These are phyloP conservation scores for Notospermus geniculatus DNA, from an alignment of 1,140 invertebrate genomes.

Conservation along the genomic window DNA sequence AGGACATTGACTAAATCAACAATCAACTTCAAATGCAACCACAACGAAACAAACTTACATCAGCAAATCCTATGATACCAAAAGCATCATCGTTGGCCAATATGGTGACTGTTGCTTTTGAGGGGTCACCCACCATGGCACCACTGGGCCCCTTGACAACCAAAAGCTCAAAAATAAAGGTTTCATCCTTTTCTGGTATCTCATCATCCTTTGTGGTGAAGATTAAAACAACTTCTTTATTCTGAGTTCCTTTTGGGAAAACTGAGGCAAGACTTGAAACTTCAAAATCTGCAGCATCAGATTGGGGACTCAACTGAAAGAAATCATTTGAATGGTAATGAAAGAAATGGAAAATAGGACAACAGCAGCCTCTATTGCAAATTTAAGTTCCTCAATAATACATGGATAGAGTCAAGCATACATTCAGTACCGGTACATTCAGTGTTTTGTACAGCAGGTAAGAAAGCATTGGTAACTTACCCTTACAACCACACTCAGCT, in stretches of 20 bases:
- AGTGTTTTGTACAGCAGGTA: no score
- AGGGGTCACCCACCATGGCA: constrained; percentile 26
- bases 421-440: background rate
- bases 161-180: constrained; percentile 34
- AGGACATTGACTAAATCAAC: background rate
- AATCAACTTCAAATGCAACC: background rate
- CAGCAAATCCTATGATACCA: constrained; percentile 44
- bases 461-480: constrained; percentile 25
- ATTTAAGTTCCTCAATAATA: background rate
- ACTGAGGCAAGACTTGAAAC: constrained; percentile 39
- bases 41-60: constrained; percentile 11
- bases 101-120: constrained; percentile 34
- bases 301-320: constrained; percentile 31
- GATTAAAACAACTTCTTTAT: constrained; percentile 25
- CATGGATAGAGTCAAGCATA: background rate
- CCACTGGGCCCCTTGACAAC: constrained; percentile 19
- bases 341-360: background rate
- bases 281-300: constrained; percentile 36
- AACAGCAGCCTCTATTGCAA: background rate
- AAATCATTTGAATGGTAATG: background rate
- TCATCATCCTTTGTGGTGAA: constrained; percentile 47
- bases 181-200: constrained; percentile 42
- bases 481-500: constrained; percentile 33
- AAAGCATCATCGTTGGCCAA: constrained; percentile 50
- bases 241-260: constrained; percentile 27